Evolutionary conservation across 2,888 invertebrate genomes (phyloP).

Genomic region (Trichopria drosophilae): DNA sequence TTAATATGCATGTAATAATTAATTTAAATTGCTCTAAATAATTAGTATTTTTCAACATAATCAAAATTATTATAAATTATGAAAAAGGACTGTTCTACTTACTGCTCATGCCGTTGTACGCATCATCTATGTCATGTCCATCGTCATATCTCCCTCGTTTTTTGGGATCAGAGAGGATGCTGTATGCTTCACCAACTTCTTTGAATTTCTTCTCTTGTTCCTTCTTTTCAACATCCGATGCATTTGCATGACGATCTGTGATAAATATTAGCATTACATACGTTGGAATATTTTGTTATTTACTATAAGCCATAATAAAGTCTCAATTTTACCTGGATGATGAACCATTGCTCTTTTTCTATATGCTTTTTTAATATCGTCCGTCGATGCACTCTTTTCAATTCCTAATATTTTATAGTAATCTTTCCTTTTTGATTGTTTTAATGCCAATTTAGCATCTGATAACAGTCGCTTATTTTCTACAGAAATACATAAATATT

Average conservation of each 20-base stretch:
- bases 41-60: no score
- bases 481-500: slow-evolving; percentile 31
- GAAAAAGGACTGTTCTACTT: no score
- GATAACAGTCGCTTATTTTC: slow-evolving; percentile 80
- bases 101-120: no score
- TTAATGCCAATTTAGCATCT: slow-evolving; percentile 86
- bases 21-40: no score
- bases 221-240: slow-evolving; percentile 79
- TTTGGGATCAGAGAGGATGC: slow-evolving; percentile 85
- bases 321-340: slow-evolving; percentile 72
- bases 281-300: slow-evolving; percentile 1
- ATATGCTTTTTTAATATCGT: slow-evolving; percentile 95
- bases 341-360: slow-evolving; percentile 85
- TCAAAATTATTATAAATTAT: no score
- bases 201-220: slow-evolving; percentile 94
- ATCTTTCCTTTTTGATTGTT: slow-evolving; percentile 91
- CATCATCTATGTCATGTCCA: slow-evolving; percentile 89
- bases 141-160: slow-evolving; percentile 89
- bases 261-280: slow-evolving; percentile 18
- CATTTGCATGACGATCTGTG: slow-evolving; percentile 87
- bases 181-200: slow-evolving; percentile 95
- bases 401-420: slow-evolving; percentile 94
- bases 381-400: slow-evolving; percentile 78
- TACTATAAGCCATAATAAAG: slow-evolving; percentile 1
- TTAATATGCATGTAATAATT: no score